phyloP scores from a whole-genome alignment of 2,113 vertebrate genomes.

The Oxyruncus cristatus region DNA sequence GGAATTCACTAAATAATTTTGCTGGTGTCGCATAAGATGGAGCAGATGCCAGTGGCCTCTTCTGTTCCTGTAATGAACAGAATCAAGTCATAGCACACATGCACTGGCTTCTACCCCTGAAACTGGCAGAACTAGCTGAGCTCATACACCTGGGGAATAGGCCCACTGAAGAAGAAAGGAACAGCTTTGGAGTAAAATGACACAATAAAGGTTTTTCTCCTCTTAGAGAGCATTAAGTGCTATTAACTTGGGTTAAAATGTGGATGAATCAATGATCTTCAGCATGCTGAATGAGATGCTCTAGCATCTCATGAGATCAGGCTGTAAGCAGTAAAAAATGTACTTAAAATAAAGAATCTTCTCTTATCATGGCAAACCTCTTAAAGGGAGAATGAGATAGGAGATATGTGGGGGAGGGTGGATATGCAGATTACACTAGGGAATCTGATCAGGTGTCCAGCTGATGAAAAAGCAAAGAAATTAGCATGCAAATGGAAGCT shows the following conservation, averaged over 20 bases:
- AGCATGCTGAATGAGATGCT: not conserved
- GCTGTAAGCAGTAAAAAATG: not conserved
- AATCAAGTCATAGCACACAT: not conserved
- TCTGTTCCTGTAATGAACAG: not conserved
- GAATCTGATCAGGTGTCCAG: not conserved
- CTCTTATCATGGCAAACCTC: not conserved
- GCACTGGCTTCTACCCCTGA: not conserved
- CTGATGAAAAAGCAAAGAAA: not conserved
- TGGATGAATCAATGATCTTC: not conserved
- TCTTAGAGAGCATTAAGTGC: not conserved
- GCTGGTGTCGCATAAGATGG: not conserved
- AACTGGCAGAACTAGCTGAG: not conserved
- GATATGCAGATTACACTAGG: not conserved
- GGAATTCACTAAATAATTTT: not conserved
- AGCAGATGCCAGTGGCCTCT: not conserved
- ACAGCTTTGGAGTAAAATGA: not conserved
- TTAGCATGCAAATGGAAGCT: not conserved
- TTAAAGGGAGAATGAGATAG: not conserved
- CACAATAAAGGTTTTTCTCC: not conserved
- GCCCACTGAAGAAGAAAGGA: not conserved
- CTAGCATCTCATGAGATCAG: not conserved
- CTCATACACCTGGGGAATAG: not conserved
- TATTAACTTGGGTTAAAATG: not conserved
- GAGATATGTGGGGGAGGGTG: not conserved
- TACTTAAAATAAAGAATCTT: not conserved